phyloP scores from a whole-genome alignment of 1,140 invertebrate species.

The Archivesica marissinica region DNA sequence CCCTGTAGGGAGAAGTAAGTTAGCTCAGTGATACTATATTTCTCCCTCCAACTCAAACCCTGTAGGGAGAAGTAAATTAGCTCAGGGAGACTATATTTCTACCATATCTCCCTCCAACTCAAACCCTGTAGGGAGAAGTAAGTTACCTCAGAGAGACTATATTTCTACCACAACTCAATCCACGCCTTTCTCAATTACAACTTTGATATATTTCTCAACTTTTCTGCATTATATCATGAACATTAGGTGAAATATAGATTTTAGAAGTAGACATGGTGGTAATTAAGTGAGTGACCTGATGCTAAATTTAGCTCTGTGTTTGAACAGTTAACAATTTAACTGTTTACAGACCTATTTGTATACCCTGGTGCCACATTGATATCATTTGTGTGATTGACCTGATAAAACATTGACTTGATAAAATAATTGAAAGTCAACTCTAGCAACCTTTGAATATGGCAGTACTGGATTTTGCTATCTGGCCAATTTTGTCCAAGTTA shows the following conservation, averaged over 20 bases:
- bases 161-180: too few species aligned
- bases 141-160: too few species aligned
- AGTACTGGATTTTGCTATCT: constrained; percentile 18
- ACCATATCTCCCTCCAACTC: too few species aligned
- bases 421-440: neutral
- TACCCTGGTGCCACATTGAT: constrained; percentile 34
- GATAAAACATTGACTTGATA: constrained; percentile 7
- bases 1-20: too few species aligned
- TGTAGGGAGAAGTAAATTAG: too few species aligned
- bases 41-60: too few species aligned
- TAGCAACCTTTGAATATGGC: neutral
- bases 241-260: neutral
- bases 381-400: neutral
- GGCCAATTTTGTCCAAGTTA: constrained; percentile 6
- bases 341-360: constrained; percentile 34
- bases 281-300: neutral
- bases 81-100: too few species aligned
- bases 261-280: neutral
- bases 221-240: too few species aligned
- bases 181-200: too few species aligned
- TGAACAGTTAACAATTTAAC: constrained; percentile 19
- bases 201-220: too few species aligned
- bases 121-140: too few species aligned
- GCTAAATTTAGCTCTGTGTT: neutral
- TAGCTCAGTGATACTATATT: too few species aligned